Conservation (phyloP, 2,888 invertebrate species). For the Trimorus sp. region DNA sequence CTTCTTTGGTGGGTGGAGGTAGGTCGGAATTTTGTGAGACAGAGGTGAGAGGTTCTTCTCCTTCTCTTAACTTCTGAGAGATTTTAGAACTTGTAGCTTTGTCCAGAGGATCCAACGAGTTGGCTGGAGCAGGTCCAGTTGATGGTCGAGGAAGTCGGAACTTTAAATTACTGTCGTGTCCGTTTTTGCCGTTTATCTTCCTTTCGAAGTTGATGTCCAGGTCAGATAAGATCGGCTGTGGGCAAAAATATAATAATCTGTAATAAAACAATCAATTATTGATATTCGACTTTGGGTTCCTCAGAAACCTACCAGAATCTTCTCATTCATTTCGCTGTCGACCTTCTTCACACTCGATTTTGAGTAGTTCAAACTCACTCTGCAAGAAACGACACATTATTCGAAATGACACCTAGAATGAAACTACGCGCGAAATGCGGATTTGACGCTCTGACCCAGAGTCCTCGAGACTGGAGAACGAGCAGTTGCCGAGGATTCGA, state of each 20-base stretch:
- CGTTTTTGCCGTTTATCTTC: slow-evolving; percentile 51
- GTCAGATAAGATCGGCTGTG: slow-evolving; percentile 68
- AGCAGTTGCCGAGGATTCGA: slow-evolving; percentile 72
- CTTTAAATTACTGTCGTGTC: slow-evolving; percentile 28
- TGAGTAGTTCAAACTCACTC: slow-evolving; percentile 63
- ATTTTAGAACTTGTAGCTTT: slow-evolving; percentile 48
- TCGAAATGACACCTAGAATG: too few relatives aligned
- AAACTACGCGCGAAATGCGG: too few relatives aligned
- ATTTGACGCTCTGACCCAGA: slow-evolving; percentile 67
- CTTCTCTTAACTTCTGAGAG: slow-evolving; percentile 55
- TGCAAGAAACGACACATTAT: slow-evolving; percentile 45
- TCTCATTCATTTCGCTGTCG: slow-evolving; percentile 66
- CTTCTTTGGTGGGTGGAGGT: too few relatives aligned
- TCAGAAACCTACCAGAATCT: slow-evolving; percentile 58
- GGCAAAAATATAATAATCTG: too few relatives aligned
- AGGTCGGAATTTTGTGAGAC: slow-evolving; percentile 37
- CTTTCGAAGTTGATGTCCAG: slow-evolving; percentile 68
- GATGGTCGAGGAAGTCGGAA: slow-evolving; percentile 66
- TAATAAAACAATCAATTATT: too few relatives aligned
- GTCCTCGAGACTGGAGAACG: slow-evolving; percentile 76
- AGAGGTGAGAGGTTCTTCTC: slow-evolving; percentile 20
- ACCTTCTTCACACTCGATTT: slow-evolving; percentile 70
- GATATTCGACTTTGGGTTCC: slow-evolving; percentile 59
- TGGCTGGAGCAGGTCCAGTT: slow-evolving; percentile 36
- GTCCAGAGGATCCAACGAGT: slow-evolving; percentile 35